Evolutionary conservation across 2,797 vertebrate genomes (phyloP).

Genomic region (Alca torda): DNA sequence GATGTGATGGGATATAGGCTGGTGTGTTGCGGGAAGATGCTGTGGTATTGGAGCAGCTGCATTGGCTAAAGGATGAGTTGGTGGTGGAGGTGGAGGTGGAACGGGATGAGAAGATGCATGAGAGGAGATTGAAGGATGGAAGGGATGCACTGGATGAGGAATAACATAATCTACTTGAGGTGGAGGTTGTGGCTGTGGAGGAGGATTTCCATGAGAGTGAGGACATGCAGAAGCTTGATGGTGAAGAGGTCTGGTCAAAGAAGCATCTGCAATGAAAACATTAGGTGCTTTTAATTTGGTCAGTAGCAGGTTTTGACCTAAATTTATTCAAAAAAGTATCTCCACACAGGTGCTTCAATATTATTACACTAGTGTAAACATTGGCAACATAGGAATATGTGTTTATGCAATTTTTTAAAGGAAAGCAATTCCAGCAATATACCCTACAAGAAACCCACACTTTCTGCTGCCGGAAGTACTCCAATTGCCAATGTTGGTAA

Average conservation of each 20-base stretch:
- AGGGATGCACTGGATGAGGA: conserved; percentile 92
- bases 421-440: neutral
- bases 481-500: neutral
- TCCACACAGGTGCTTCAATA: neutral
- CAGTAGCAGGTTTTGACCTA: neutral
- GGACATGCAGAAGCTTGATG: conserved; percentile 93
- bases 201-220: conserved; percentile 92
- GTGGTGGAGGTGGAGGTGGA: conserved; percentile 82
- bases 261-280: conserved; percentile 83
- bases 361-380: neutral
- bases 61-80: conserved; percentile 86
- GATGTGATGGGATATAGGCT: conserved; percentile 89
- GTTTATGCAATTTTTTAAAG: neutral
- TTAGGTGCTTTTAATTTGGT: neutral
- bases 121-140: conserved; percentile 89
- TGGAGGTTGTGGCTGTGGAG: conserved; percentile 87
- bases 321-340: neutral
- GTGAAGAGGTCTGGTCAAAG: conserved; percentile 92
- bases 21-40: conserved; percentile 90
- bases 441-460: neutral
- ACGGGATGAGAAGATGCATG: conserved; percentile 89
- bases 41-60: conserved; percentile 88
- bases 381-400: neutral
- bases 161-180: conserved; percentile 93
- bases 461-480: neutral